Base-by-base conservation (phyloP, 2,888 invertebrate species). In the Heteromurus nitidus region DNA sequence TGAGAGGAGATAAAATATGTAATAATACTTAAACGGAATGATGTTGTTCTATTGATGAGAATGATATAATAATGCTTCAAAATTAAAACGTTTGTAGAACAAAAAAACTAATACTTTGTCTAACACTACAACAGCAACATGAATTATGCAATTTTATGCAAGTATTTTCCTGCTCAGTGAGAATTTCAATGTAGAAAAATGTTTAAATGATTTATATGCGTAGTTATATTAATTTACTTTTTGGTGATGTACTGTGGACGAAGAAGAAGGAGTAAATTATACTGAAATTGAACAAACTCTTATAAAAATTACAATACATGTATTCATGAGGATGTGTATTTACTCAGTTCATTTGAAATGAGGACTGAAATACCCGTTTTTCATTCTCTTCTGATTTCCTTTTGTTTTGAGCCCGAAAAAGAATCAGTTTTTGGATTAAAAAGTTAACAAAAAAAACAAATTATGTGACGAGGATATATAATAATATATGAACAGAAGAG, bases 21-120 rank as follows among this genome's bases (percentile, higher is more conserved):
- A 69, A 77, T 77, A 77, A 77, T 77, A 77, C 77, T 77, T 77
- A 77, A 77, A 77, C 77, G 77, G 77, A 77, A 77, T 77, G 76
- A 76, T 76, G 77, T 77, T 69, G 28, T 60, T 60, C 68, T 62
- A 36, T n/a, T n/a, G n/a, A 22, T 24, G 55, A 24, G 55, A 22
- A 44, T 65, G 65, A 65, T 65, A 24, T n/a, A n/a, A n/a, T n/a
- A n/a, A 55, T 31, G 22, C n/a, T 62, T 18, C 30, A 31, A 31
- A 62, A 62, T 53, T 53, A 30, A 58, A 28, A 36, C 7, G 7
- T 36, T 36, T 36, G 5, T 47, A n/a, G n/a, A 47, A 47, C 47
- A 16, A 47, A 47, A 47, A 11, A 47, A 13, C 47, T n/a, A n/a
- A n/a, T n/a, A n/a, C n/a, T n/a, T n/a, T n/a, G n/a, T n/a, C n/a